Evolutionary conservation across 2,888 invertebrate species (phyloP).

Genomic region (Leucophenga montana): DNA sequence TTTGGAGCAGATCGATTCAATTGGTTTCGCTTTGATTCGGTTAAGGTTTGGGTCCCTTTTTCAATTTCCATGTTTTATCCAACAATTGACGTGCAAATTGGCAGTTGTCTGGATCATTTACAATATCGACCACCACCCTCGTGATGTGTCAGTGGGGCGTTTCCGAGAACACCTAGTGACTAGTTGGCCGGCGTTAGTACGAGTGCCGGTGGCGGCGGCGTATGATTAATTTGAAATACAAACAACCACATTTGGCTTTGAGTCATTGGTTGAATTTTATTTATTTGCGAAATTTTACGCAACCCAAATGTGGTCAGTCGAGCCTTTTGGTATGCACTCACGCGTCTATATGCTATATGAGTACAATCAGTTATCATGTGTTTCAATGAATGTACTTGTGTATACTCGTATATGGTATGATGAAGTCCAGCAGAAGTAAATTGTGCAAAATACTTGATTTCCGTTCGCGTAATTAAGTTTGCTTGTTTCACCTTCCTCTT

Average conservation of each 20-base stretch:
- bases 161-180: neutral
- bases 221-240: constrained; percentile 66
- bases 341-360: neutral
- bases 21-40: constrained; percentile 65
- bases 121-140: constrained; percentile 30
- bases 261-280: constrained; percentile 20
- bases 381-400: too few relatives aligned
- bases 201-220: constrained; percentile 37
- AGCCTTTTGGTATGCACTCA: neutral
- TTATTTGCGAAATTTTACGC: constrained; percentile 22
- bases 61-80: constrained; percentile 65
- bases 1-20: constrained; percentile 51
- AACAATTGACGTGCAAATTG: constrained; percentile 67
- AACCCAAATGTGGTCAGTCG: neutral
- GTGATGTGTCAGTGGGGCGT: neutral
- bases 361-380: too few relatives aligned
- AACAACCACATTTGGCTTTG: constrained; percentile 48
- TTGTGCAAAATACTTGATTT: constrained; percentile 65
- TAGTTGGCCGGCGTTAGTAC: neutral
- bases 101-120: constrained; percentile 67
- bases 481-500: constrained; percentile 50
- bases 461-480: constrained; percentile 66
- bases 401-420: neutral
- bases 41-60: constrained; percentile 32
- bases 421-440: constrained; percentile 48